Conservation (phyloP, 2,797 vertebrate species). For the Harpagifer antarcticus region DNA sequence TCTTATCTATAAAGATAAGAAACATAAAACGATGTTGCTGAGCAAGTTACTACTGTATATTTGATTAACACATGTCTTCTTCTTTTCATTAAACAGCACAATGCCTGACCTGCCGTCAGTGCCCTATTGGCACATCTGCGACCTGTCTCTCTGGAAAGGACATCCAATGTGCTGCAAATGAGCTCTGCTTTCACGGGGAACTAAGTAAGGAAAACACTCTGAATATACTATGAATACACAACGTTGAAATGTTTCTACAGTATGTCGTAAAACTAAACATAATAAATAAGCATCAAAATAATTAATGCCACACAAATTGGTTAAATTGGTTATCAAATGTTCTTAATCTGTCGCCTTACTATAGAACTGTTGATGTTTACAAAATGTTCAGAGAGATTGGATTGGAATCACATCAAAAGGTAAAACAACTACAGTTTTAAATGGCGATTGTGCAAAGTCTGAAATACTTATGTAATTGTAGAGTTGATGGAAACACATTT, state of each 20-base stretch:
- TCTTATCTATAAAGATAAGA: not conserved
- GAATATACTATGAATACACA: not conserved
- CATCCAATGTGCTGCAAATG: constrained; percentile 39
- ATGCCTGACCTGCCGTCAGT: constrained; percentile 58
- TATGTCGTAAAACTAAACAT: not conserved
- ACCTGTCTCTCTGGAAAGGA: constrained; percentile 21
- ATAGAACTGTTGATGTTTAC: not conserved
- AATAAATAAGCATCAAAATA: not conserved
- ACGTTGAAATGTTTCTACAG: not conserved
- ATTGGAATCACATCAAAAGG: not conserved
- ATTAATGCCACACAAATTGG: not conserved
- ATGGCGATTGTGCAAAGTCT: not conserved
- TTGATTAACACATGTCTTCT: not conserved
- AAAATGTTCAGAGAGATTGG: not conserved
- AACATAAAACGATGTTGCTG: not conserved
- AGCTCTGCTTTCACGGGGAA: constrained; percentile 59
- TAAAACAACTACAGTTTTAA: not conserved
- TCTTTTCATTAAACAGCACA: constrained; percentile 49
- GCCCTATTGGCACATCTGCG: constrained; percentile 34
- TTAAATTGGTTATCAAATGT: not conserved
- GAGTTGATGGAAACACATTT: not conserved
- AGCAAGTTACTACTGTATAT: not conserved
- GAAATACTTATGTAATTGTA: not conserved
- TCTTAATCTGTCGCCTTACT: not conserved
- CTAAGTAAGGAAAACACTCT: constrained; percentile 57